Evolutionary conservation across 2,113 vertebrate genomes (phyloP), one percentile per base, ranked within the genome.

Genomic region (Aythya baeri): DNA sequence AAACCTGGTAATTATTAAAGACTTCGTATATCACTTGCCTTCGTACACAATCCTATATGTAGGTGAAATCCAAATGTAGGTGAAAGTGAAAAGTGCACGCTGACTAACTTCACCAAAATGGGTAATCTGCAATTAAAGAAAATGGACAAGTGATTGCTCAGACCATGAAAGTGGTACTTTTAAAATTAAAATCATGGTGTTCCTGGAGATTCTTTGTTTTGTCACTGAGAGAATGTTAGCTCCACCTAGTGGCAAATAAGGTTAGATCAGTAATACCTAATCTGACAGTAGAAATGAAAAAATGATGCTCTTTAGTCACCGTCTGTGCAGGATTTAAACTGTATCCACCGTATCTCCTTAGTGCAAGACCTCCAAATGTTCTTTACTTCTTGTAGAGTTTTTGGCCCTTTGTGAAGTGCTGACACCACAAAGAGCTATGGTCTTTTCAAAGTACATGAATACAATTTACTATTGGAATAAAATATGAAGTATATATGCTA

Each of bases 181-280:
- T 11, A 9, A 86, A 70, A 91, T 36, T 31, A 31, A 50, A 27
- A 50, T 52, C 36, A 52, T 41, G 0, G 9, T 58, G 61, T 17
- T 82, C 8, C 29, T 71, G 34, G 26, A 54, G 29, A 26, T 22
- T 29, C 11, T 61, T 38, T 11, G 5, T 68, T 83, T 54, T 54
- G 22, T 8, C 21, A 72, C 26, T 50, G 13, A 74, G 32, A 81
- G 73, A 73, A 54, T 70, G 85, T 68, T 94, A 91, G 50, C 74
- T 95, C 93, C 93, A 87, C 63, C 94, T 95, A 76, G 77, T 70
- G 95, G 93, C 55, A 89, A 76, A 29, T 68, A 58, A 36, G 6
- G 27, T 82, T 62, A 31, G 58, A 91, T 46, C n/a, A 11, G 2
- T 41, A 82, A 23, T 22, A 50, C 2, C 50, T 62, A 6, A 54